Conservation (phyloP, 2,113 vertebrate species). For the Sardina pilchardus region DNA sequence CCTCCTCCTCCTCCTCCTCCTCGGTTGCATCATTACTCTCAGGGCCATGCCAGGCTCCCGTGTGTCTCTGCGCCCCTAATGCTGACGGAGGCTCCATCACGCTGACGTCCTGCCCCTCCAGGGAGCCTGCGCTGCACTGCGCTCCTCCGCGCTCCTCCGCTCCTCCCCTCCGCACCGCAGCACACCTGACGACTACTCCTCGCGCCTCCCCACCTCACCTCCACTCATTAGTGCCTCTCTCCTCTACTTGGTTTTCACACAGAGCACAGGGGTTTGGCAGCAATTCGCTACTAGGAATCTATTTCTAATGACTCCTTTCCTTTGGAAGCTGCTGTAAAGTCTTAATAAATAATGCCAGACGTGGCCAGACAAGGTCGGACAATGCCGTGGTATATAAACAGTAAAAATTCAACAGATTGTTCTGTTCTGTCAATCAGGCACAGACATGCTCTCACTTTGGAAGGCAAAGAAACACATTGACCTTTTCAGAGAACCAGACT, state of each 20-base stretch:
- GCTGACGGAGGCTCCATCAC: background rate
- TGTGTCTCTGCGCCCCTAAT: conserved; percentile 32
- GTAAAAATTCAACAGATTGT: background rate
- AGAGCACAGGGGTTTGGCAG: no score
- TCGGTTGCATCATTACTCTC: conserved; percentile 44
- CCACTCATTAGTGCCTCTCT: background rate
- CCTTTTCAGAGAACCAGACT: background rate
- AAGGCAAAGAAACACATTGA: background rate
- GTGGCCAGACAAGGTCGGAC: background rate
- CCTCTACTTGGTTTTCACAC: no score
- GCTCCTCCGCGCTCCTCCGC: no score
- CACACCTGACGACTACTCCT: background rate
- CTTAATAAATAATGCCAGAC: background rate
- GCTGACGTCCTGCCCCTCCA: background rate
- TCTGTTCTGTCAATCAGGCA: background rate
- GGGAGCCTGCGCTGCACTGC: background rate
- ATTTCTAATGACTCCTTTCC: background rate
- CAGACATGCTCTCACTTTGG: background rate
- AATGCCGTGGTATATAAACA: background rate
- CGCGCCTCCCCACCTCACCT: no score
- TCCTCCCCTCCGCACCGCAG: background rate
- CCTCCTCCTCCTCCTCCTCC: background rate
- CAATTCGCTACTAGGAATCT: background rate
- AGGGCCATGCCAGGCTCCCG: conserved; percentile 39
- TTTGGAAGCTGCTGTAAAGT: background rate